Conservation (phyloP, 2,113 vertebrate species). For the Oreochromis spilurus region DNA sequence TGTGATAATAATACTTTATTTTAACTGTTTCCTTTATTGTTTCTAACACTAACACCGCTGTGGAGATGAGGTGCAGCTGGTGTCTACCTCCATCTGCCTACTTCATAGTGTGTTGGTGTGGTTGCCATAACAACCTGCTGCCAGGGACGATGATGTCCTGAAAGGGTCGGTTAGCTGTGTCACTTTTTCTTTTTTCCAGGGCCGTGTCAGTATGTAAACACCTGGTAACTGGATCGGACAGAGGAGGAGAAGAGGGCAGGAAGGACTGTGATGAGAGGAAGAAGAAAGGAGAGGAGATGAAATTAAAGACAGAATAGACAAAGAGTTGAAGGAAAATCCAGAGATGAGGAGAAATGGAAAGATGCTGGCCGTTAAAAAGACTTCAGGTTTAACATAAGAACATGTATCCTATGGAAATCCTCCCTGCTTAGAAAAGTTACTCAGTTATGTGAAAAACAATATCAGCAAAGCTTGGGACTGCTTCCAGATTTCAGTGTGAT, state of each 20-base stretch:
- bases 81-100: not conserved
- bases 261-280: not conserved
- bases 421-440: not conserved
- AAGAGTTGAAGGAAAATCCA: not conserved
- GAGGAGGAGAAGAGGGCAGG: not conserved
- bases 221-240: not conserved
- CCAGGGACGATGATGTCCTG: not conserved
- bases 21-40: not conserved
- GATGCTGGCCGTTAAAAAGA: accelerated
- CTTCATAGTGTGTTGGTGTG: not conserved
- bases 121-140: slow-evolving; percentile 27
- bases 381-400: accelerated
- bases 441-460: not conserved
- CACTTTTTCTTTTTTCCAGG: not conserved
- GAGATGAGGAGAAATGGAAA: accelerated
- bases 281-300: not conserved
- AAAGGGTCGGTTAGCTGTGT: not conserved
- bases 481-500: not conserved
- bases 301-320: not conserved
- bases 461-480: not conserved
- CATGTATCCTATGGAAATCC: not conserved
- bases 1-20: not conserved
- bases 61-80: not conserved
- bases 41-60: not conserved
- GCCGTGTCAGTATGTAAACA: not conserved